Base-by-base conservation (phyloP, 1,140 invertebrate genomes). In the Listronotus oregonensis region DNA sequence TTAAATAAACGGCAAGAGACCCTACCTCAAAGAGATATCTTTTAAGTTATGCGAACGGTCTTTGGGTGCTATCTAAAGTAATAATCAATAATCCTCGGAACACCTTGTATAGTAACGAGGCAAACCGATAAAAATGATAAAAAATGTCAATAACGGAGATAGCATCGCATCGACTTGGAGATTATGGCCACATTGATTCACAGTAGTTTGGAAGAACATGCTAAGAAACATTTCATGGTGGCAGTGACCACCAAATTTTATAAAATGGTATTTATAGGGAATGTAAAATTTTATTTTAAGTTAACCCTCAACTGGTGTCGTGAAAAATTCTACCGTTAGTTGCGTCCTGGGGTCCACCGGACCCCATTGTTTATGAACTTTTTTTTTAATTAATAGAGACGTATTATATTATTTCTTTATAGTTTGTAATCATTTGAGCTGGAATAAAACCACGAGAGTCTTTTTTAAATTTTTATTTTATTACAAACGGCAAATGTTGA, bases 51-150 rank as follows among this genome's bases (percentile, higher is more conserved):
- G 7, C 43, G 12, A 46, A 4, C 14, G 43, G 14, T 46, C 43
- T n/a, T n/a, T 18, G 7, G 43, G 17, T 9, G 17, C 8, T 46
- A 46, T 46, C 43, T 46, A 46, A 46, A 46, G 43, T 46, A 46
- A 46, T 46, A 46, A 46, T 46, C 43, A 46, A 46, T 46, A 46
- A 46, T 46, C 14, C 43, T 9, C 43, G 17, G 43, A 46, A 46
- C 43, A 46, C 43, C 43, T 46, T 46, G 43, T 46, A 46, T 46
- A 46, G 43, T 46, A 46, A 46, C 43, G 43, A 46, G 43, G 43
- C 43, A 12, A 9, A 14, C 43, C 43, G 43, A 46, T 46, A 37
- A 46, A 18, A 46, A 46, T 46, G 43, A 46, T 46, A 46, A 46
- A 46, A 46, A 46, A 46, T 46, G 43, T 46, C 43, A 46, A 46